Evolutionary conservation across 2,797 vertebrate species (phyloP).

Genomic region (Hydrolagus colliei): DNA sequence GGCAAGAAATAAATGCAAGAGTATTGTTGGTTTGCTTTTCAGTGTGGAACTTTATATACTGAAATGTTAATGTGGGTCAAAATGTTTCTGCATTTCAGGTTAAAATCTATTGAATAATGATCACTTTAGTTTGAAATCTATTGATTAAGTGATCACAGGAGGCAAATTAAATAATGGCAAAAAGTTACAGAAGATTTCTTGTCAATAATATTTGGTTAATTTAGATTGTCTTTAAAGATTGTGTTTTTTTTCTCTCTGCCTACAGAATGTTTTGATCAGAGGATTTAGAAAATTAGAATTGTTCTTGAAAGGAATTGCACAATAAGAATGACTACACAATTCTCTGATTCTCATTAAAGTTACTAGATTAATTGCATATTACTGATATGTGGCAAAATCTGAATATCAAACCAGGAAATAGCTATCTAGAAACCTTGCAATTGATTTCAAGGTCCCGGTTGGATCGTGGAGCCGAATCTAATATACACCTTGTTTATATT

Average conservation of each 20-base stretch:
- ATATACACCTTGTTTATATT: too few relatives aligned
- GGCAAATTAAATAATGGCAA: not conserved
- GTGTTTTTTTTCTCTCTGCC: not conserved
- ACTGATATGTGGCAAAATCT: too few relatives aligned
- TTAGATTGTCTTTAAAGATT: not conserved
- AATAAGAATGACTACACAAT: too few relatives aligned
- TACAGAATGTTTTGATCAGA: not conserved
- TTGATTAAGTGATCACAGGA: not conserved
- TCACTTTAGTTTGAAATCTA: slow-evolving; percentile 6
- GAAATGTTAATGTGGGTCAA: too few relatives aligned
- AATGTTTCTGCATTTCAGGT: not conserved
- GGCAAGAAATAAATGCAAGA: not conserved
- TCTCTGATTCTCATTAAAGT: too few relatives aligned
- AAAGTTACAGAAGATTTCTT: not conserved
- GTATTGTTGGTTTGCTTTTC: not conserved
- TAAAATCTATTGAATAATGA: not conserved
- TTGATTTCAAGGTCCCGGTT: too few relatives aligned
- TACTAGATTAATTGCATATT: too few relatives aligned
- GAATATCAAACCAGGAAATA: too few relatives aligned
- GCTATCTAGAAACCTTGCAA: too few relatives aligned
- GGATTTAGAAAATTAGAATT: too few relatives aligned
- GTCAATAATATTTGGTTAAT: not conserved
- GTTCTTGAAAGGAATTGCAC: too few relatives aligned
- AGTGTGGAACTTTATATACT: not conserved
- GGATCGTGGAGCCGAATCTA: too few relatives aligned